Conservation (phyloP, 2,888 invertebrate genomes). For the Epinotia nisella region DNA sequence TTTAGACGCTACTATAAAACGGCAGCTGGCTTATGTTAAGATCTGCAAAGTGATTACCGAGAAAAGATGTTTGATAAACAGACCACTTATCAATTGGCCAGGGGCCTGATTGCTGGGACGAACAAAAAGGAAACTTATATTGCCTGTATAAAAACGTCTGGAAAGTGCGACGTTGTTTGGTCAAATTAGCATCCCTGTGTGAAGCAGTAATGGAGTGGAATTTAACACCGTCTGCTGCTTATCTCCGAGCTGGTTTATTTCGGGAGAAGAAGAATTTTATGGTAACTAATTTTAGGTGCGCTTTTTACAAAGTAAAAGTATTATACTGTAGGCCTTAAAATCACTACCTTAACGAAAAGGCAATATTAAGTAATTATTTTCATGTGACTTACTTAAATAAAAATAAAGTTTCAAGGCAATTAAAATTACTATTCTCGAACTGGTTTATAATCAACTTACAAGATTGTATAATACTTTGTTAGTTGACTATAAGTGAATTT, state of each 20-base stretch:
- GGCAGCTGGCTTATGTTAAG: constrained; percentile 75
- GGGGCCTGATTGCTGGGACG: constrained; percentile 57
- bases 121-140: constrained; percentile 13
- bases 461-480: no score
- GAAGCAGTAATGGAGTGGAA: constrained; percentile 20
- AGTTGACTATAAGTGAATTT: no score
- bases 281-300: background rate
- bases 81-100: constrained; percentile 76
- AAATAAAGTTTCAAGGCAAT: no score
- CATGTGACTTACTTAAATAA: no score
- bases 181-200: constrained; percentile 25
- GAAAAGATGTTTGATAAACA: constrained; percentile 80
- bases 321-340: background rate
- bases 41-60: constrained; percentile 71
- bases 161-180: constrained; percentile 26
- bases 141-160: constrained; percentile 27
- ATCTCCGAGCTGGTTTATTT: constrained; percentile 11
- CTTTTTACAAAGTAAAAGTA: constrained; percentile 1
- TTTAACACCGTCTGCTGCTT: constrained; percentile 21
- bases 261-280: background rate
- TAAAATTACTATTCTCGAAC: no score
- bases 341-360: background rate
- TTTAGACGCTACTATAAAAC: constrained; percentile 72
- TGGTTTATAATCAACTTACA: no score
- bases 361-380: no score